Base-by-base conservation (phyloP, 2,888 invertebrate genomes). In the Acanthosepion pharaonis region DNA sequence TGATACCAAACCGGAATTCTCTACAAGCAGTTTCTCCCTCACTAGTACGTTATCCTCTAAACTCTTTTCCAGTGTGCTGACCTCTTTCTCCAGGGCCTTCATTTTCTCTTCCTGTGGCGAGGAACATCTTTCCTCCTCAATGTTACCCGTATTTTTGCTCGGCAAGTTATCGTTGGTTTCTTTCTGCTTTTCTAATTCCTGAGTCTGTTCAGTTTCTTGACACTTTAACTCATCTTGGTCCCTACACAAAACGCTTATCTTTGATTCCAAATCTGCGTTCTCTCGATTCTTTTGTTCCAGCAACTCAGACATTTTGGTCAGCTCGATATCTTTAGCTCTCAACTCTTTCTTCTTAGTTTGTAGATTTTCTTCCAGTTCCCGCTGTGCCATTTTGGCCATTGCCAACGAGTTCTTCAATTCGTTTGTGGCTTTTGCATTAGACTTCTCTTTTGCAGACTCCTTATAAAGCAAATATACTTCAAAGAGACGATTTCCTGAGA, bases 321-420 rank as follows among this genome's bases (percentile, higher is more conserved):
- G 49, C 3, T 25, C 28, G 20, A 93, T 64, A 23, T 92, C 53
- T 28, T 48, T 64, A 11, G 93, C 42, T 93, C 92, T 94, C 28
- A 91, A 78, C 42, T 64, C 53, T 64, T 94, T 51, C 53, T 93
- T 91, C 42, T 78, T 94, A 28, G 53, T n/a, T n/a, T 49, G 55
- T 6, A 59, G 91, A 42, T 49, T 93, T 53, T 51, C 94, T 92
- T 51, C 42, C 23, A 48, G 49, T 42, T 91, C 42, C 51, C 1
- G 48, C 53, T 55, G 55, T 42, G 91, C 48, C 42, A 59, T 59
- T 91, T 92, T 59, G 5, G n/a, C 78, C 8, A 78, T n/a, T n/a
- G n/a, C n/a, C 78, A 78, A 78, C 0, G 78, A 78, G 11, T 78
- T 78, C 8, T n/a, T 78, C 78, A n/a, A 11, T 18, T 78, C 28